Base-by-base conservation (phyloP, 2,888 invertebrate species). In the Cyclophora punctaria region DNA sequence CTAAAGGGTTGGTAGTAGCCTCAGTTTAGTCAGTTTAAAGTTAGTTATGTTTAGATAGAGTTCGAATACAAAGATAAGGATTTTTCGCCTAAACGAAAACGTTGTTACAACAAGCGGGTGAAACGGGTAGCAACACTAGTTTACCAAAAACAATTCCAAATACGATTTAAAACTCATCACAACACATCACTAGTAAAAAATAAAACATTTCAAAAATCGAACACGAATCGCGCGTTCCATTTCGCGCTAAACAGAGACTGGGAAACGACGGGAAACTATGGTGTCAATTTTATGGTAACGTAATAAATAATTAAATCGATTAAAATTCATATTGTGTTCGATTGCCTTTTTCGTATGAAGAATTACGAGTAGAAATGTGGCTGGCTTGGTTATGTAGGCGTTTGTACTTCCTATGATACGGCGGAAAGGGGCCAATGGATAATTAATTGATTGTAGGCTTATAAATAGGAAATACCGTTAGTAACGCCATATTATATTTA, bases 351-450 rank as follows among this genome's bases (percentile, higher is more conserved):
- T 77, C 81, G 79, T 20, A 20, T 76, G 65, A 61, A 64, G 58
- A 20, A 20, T 20, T 20, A 20, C 20, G 70, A 69, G 72, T 70
- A 59, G 64, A 20, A 44, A 66, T 63, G 58, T 68, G 64, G 51
- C 57, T 62, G 60, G 48, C 62, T 50, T 57, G 20, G 20, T 20
- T 20, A 20, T 20, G 20, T 20, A 20, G 20, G 20, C 20, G 20
- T 20, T 20, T 20, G 20, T 20, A 20, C 20, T 20, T 20, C 20
- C 20, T 20, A 20, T 20, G 20, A 37, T 37, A 37, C 37, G 4
- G 42, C 57, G 57, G 60, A 75, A 78, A 62, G 69, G 64, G 81
- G 78, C 72, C 79, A 76, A 74, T 76, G 78, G 79, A 80, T 81
- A 75, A 78, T 74, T 82, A 76, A 83, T 59, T 54, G 55, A 56